phyloP scores from a whole-genome alignment of 92 coral and sea anemone genomes.

The Phenganax subtilis region DNA sequence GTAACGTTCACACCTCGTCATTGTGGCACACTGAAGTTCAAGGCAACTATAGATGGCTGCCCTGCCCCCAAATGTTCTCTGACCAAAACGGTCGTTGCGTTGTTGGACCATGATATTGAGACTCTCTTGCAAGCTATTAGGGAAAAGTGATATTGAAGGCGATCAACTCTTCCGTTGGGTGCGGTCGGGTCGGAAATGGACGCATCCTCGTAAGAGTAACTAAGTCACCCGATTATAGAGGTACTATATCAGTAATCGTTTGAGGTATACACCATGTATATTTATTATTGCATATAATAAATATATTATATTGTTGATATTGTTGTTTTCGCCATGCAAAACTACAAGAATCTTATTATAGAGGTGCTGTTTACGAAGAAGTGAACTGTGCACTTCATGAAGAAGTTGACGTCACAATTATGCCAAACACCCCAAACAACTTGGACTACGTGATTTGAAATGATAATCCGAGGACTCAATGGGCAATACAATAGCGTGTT shows the following conservation, averaged over 20 bases:
- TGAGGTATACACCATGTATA: no score
- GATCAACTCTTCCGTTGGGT: not conserved
- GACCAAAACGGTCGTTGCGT: not conserved
- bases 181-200: not conserved
- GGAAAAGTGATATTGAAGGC: no score
- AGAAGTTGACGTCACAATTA: not conserved
- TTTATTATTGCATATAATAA: no score
- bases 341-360: no score
- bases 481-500: no score
- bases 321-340: no score
- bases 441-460: not conserved
- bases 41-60: constrained; percentile 5
- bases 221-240: not conserved
- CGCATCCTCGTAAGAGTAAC: not conserved
- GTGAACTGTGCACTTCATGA: not conserved
- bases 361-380: not conserved
- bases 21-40: constrained; percentile 18
- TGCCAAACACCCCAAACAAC: not conserved
- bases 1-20: not conserved
- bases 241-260: no score
- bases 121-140: not conserved
- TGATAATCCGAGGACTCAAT: not conserved
- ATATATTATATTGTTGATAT: no score
- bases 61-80: constrained; percentile 17
- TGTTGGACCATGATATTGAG: not conserved